phyloP scores from a whole-genome alignment of 2,113 vertebrate species.

The Vulpes lagopus region DNA sequence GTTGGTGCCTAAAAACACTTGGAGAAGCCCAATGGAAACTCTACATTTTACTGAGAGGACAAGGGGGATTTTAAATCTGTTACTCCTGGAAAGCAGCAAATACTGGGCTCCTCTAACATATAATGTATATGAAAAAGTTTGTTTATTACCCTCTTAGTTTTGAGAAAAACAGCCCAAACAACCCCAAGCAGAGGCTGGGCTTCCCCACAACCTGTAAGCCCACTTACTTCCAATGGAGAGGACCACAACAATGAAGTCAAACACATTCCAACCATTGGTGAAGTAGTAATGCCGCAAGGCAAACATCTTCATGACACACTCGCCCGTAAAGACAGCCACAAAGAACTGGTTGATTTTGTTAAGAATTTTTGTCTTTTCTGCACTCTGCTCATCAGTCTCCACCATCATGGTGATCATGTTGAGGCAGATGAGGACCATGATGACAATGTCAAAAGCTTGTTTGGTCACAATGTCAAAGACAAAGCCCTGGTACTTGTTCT shows the following conservation, averaged over 20 bases:
- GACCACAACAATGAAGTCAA: conserved; percentile 88
- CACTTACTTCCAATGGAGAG: conserved; percentile 87
- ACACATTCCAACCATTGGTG: conserved; percentile 89
- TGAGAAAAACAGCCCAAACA: not conserved
- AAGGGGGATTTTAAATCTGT: not conserved
- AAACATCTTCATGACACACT: conserved; percentile 87
- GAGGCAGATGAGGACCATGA: conserved; percentile 89
- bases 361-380: conserved; percentile 78
- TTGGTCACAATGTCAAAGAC: conserved; percentile 86
- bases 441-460: conserved; percentile 85
- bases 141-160: not conserved
- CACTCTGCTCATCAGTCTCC: conserved; percentile 84
- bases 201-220: rapidly evolving
- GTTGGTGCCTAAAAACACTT: not conserved
- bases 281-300: conserved; percentile 89
- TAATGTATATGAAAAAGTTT: not conserved
- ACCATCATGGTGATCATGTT: conserved; percentile 91
- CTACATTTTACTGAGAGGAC: not conserved
- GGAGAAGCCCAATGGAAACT: not conserved
- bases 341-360: conserved; percentile 87
- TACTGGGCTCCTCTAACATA: not conserved
- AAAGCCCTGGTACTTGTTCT: conserved; percentile 89
- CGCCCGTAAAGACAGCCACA: conserved; percentile 85
- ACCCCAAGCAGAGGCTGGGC: not conserved
- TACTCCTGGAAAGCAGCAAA: not conserved